Conservation (phyloP, 2,797 vertebrate genomes). For the Poecile montanus region DNA sequence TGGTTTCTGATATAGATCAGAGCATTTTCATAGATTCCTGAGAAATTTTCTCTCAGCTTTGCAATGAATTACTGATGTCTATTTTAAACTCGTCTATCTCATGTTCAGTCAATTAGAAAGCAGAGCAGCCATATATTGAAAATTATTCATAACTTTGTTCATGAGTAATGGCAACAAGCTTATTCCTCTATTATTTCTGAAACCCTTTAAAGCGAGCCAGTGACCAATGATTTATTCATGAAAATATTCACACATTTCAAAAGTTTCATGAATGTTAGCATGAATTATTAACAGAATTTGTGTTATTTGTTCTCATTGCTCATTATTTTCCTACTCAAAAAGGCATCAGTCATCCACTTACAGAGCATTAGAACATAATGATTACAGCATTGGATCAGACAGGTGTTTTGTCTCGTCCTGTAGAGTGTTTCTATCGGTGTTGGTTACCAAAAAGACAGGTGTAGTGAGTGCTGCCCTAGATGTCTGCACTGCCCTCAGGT, state of each 20-base stretch:
- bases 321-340: slow-evolving; percentile 15
- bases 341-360: background rate
- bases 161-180: background rate
- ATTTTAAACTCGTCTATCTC: background rate
- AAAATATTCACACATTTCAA: slow-evolving; percentile 8
- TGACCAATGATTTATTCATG: slow-evolving; percentile 54
- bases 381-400: background rate
- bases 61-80: background rate
- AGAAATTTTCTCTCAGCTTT: background rate
- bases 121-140: background rate
- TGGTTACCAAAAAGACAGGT: background rate
- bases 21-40: background rate
- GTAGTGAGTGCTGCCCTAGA: background rate
- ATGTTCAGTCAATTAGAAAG: background rate
- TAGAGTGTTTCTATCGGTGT: background rate
- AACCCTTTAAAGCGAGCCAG: background rate
- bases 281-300: slow-evolving; percentile 18
- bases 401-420: background rate
- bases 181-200: background rate
- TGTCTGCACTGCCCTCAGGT: background rate
- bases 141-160: background rate
- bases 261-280: background rate
- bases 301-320: slow-evolving; percentile 13
- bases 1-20: background rate
- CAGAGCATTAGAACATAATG: background rate